These are phyloP conservation scores for Ganaspis brasiliensis DNA, from an alignment of 2,888 invertebrate species.

Conservation along the genomic window DNA sequence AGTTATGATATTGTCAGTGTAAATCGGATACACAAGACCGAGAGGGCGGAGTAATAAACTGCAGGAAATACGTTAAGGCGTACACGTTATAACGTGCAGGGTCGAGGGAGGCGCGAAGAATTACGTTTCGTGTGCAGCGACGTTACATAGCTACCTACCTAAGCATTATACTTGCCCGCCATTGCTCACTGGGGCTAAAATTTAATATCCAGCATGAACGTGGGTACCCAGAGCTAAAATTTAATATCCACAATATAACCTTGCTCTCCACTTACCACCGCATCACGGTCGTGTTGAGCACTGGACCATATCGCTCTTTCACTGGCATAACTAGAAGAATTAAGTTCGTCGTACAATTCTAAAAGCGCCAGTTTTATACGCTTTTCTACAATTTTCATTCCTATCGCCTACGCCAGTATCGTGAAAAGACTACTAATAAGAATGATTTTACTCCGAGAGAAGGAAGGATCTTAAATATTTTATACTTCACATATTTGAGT, in stretches of 20 bases:
- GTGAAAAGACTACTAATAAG: conserved; percentile 4
- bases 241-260: conserved; percentile 72
- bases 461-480: background rate
- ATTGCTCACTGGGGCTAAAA: conserved; percentile 72
- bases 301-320: conserved; percentile 44
- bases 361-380: conserved; percentile 23
- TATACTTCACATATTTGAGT: background rate
- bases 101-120: conserved; percentile 59
- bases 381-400: conserved; percentile 31
- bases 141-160: conserved; percentile 57
- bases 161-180: conserved; percentile 58
- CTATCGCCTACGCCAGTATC: conserved; percentile 7
- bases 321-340: conserved; percentile 40
- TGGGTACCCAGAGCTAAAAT: conserved; percentile 67
- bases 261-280: conserved; percentile 48
- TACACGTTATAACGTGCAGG: conserved; percentile 47
- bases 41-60: conserved; percentile 50
- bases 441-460: background rate
- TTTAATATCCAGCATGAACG: conserved; percentile 73
- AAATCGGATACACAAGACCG: conserved; percentile 17
- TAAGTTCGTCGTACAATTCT: conserved; percentile 38
- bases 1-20: conserved; percentile 7
- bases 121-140: conserved; percentile 61
- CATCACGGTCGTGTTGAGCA: conserved; percentile 37
- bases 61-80: conserved; percentile 50